These are phyloP conservation scores for Lordiphosa stackelbergi DNA, from an alignment of 1,140 invertebrate species.

Conservation along the genomic window DNA sequence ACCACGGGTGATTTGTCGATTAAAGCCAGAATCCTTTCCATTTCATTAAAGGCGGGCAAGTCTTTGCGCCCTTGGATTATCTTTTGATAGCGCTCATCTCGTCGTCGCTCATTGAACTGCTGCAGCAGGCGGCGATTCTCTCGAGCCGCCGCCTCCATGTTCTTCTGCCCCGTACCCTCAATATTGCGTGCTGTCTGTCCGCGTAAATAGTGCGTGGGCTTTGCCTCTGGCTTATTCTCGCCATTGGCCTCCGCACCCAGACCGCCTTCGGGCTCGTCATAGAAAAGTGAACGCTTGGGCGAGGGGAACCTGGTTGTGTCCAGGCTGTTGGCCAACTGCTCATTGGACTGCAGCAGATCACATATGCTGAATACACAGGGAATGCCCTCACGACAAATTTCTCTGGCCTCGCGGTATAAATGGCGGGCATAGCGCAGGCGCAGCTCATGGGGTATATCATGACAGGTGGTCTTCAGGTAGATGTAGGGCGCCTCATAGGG, in stretches of 20 bases:
- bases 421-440: conserved; percentile 82
- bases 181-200: conserved; percentile 76
- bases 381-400: conserved; percentile 81
- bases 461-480: conserved; percentile 81
- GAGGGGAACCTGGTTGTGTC: conserved; percentile 81
- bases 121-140: conserved; percentile 81
- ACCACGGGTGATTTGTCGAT: conserved; percentile 83
- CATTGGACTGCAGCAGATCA: conserved; percentile 84
- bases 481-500: conserved; percentile 85
- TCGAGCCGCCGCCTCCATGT: conserved; percentile 79
- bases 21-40: conserved; percentile 82
- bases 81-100: conserved; percentile 81
- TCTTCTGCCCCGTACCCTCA: conserved; percentile 77
- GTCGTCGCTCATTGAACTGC: conserved; percentile 80
- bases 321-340: conserved; percentile 81
- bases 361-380: conserved; percentile 84
- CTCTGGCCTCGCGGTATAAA: conserved; percentile 82
- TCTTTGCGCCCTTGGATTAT: conserved; percentile 81
- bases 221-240: conserved; percentile 1
- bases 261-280: conserved; percentile 35
- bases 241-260: conserved; percentile 6
- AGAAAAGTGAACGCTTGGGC: conserved; percentile 64
- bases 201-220: conserved; percentile 81
- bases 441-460: conserved; percentile 80
- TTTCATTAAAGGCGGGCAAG: conserved; percentile 84